A percentile compares a stretch with the other conserved stretches of the same genome.
These are phyloP conservation scores for Agonopterix heracliana DNA, from an alignment of 2,888 invertebrate genomes.

Conservation along the genomic window DNA sequence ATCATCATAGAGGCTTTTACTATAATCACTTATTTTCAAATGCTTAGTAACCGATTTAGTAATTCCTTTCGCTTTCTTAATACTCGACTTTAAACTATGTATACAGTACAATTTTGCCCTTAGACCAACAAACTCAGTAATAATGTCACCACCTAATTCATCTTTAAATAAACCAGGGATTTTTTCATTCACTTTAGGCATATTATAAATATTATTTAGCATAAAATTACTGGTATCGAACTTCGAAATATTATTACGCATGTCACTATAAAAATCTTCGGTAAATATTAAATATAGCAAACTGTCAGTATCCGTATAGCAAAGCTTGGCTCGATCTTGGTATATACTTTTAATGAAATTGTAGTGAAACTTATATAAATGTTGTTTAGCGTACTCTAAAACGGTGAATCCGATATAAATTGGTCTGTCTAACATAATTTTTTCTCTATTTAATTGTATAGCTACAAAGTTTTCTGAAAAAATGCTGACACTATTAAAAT, in stretches of 20 bases:
- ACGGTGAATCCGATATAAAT: conserved; percentile 9
- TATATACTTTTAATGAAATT: conserved; percentile 4
- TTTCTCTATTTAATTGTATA: conserved; percentile 3
- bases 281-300: conserved; percentile 8
- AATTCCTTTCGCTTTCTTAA: too few species aligned
- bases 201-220: conserved; percentile 1
- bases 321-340: conserved; percentile 1
- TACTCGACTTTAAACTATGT: too few species aligned
- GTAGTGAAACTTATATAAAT: conserved; percentile 14
- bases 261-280: conserved; percentile 10
- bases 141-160: conserved; percentile 12
- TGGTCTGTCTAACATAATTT: conserved; percentile 7
- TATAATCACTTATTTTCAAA: background rate
- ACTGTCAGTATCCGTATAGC: conserved; percentile 13
- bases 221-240: conserved; percentile 14
- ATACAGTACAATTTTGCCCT: conserved; percentile 5
- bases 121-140: conserved; percentile 11
- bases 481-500: conserved; percentile 8
- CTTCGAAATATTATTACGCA: conserved; percentile 5
- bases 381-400: conserved; percentile 11
- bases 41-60: too few species aligned
- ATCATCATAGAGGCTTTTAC: conserved; percentile 2
- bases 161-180: conserved; percentile 12
- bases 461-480: conserved; percentile 11
- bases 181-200: conserved; percentile 10